These are phyloP conservation scores for Dicaeum eximium DNA, from an alignment of 2,113 vertebrate species.

Conservation along the genomic window DNA sequence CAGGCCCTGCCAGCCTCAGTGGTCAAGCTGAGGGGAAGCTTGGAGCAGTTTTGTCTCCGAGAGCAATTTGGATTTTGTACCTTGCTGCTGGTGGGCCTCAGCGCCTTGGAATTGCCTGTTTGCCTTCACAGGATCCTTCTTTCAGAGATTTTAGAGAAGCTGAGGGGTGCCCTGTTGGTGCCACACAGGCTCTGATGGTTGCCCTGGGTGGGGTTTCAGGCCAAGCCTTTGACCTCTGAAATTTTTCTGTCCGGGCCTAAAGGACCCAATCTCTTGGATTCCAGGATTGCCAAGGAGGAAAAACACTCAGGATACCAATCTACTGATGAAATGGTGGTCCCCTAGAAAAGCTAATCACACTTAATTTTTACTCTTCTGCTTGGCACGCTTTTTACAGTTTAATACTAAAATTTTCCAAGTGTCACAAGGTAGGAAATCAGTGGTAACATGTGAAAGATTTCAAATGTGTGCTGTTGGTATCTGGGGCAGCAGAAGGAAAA, in stretches of 20 bases:
- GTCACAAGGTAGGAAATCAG: rapidly evolving
- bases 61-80: not conserved
- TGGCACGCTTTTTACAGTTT: not conserved
- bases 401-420: not conserved
- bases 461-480: rapidly evolving
- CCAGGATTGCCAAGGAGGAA: not conserved
- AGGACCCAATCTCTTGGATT: not conserved
- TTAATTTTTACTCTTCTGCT: not conserved
- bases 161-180: rapidly evolving
- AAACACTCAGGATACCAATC: rapidly evolving
- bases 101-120: not conserved
- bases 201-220: rapidly evolving
- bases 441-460: rapidly evolving
- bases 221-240: not conserved
- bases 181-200: not conserved
- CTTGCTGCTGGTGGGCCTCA: not conserved
- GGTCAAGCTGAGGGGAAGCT: constrained; percentile 2
- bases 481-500: not conserved
- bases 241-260: not conserved
- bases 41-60: not conserved
- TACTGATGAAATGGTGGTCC: not conserved
- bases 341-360: not conserved
- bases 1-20: not conserved
- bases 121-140: not conserved
- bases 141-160: not conserved